Conservation (phyloP, 2,888 invertebrate genomes). For the Ectemnius continuus region DNA sequence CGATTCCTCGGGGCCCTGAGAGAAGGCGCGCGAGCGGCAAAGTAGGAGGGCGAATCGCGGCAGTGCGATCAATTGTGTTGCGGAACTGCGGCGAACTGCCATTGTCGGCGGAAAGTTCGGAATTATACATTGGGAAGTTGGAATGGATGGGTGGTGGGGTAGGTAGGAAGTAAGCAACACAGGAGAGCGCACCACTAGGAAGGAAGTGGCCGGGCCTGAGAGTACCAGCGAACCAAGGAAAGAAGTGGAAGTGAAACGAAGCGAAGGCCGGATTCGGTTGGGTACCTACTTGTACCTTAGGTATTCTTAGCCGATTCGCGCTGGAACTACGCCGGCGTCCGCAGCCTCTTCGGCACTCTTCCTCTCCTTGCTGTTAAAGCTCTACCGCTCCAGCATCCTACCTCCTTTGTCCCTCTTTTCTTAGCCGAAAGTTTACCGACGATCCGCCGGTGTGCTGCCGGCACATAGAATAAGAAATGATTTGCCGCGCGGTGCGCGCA, state of each 20-base stretch:
- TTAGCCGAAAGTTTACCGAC: conserved; percentile 57
- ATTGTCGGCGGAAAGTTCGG: conserved; percentile 72
- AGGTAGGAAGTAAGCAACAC: conserved; percentile 37
- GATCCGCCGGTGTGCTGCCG: conserved; percentile 34
- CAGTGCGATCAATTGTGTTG: conserved; percentile 72
- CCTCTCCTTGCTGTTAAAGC: conserved; percentile 14
- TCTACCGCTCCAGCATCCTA: conserved; percentile 5
- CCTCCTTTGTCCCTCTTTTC: conserved; percentile 47
- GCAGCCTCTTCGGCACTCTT: not conserved
- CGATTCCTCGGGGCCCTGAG: conserved; percentile 42
- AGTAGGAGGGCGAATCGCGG: conserved; percentile 50
- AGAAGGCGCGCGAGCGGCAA: conserved; percentile 20
- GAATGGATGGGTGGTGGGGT: conserved; percentile 49
- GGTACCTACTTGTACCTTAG: conserved; percentile 37
- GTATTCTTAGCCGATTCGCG: conserved; percentile 51
- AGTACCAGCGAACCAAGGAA: conserved; percentile 43
- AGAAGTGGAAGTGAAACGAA: conserved; percentile 29
- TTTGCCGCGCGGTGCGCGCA: conserved; percentile 42
- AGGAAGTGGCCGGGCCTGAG: conserved; percentile 45
- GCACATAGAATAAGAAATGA: conserved; percentile 56
- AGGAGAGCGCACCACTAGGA: conserved; percentile 11
- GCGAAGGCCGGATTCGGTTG: conserved; percentile 48
- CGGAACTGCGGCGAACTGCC: conserved; percentile 69
- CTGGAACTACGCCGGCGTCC: conserved; percentile 28
- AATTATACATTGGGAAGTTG: conserved; percentile 74